Evolutionary conservation across 1,140 invertebrate genomes (phyloP), one percentile per base, ranked within the genome.

Genomic region (Formica selysi): DNA sequence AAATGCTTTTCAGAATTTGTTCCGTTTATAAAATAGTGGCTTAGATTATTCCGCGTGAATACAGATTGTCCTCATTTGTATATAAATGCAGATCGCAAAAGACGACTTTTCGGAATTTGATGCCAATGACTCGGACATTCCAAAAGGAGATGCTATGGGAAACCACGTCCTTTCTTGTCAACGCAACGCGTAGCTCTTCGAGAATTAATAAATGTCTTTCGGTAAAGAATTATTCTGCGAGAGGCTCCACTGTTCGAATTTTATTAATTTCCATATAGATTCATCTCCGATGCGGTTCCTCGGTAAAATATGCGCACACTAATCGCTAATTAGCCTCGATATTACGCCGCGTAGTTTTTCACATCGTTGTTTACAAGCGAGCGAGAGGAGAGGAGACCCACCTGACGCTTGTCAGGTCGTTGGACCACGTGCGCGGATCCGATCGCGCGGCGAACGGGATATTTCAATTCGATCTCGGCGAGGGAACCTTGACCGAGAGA

Each of bases 401-500:
- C 22, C 61, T 16, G 62, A 70, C 16, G 54, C 36, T 36, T 16
- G 41, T 11, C 65, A 64, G 86, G 89, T 83, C 67, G 67, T 44
- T 86, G 84, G 80, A 70, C 79, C 79, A 38, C 38, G 79, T 22
- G n/a, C 64, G 36, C 38, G 51, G 41, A 61, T 81, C 41, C 57
- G 67, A 86, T 81, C 57, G 44, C 38, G 79, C 51, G 76, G 86
- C 36, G 83, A 89, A 81, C 86, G 85, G 85, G 86, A 87, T 86
- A 91, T 91, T 92, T 71, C 86, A 86, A 92, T 92, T 91, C 83
- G 79, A 92, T 91, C 91, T 86, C 85, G 86, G 38, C 64, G 81
- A 87, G 54, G 13, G 85, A 90, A 93, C 92, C 92, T 93, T 93
- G 93, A 93, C 93, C 93, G 91, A 93, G 92, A 90, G 92, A 90